Conservation (phyloP, 2,113 vertebrate species). For the Neoarius graeffei region DNA sequence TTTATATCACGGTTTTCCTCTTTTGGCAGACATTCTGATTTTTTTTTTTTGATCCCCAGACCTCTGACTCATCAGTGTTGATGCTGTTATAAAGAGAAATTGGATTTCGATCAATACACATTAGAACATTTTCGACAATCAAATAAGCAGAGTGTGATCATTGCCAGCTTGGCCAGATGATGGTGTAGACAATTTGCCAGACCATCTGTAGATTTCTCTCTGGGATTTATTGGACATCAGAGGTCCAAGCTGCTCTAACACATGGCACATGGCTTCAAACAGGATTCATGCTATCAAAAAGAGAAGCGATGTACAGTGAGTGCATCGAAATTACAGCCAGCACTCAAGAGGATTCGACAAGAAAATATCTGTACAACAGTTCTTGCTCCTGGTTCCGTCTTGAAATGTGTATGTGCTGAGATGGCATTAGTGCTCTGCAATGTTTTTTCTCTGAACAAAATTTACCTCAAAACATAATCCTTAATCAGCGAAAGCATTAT, state of each 20-base stretch:
- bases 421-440: not conserved
- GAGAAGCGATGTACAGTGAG: not conserved
- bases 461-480: too few relatives aligned
- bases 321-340: not conserved
- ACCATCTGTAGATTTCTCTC: not conserved
- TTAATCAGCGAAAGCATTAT: not conserved
- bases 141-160: not conserved
- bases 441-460: not conserved
- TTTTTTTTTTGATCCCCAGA: too few relatives aligned
- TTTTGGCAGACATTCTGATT: not conserved
- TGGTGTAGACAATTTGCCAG: not conserved
- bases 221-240: slow-evolving; percentile 26
- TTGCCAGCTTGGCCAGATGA: slow-evolving; percentile 1
- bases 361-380: too few relatives aligned
- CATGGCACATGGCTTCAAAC: not conserved
- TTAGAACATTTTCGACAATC: not conserved
- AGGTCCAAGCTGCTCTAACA: slow-evolving; percentile 11
- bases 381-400: too few relatives aligned
- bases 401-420: too few relatives aligned
- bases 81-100: slow-evolving; percentile 8
- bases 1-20: not conserved
- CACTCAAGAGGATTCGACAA: not conserved
- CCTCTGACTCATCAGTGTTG: slow-evolving; percentile 15
- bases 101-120: slow-evolving; percentile 16
- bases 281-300: not conserved